phyloP scores from a whole-genome alignment of 2,113 vertebrate species.

The Sula dactylatra region DNA sequence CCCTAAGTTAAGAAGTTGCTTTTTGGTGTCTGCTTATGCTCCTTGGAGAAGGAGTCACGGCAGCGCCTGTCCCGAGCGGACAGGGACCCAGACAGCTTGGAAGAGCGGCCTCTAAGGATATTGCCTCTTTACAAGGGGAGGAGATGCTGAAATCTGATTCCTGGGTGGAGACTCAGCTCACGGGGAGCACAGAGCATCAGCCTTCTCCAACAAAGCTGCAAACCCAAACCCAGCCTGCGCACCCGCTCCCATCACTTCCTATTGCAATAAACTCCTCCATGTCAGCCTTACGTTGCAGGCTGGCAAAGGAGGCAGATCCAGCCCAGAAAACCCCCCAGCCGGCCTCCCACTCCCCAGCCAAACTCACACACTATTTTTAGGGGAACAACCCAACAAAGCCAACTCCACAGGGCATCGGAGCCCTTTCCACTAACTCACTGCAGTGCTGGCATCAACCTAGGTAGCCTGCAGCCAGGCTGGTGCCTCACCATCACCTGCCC shows the following conservation, averaged over 20 bases:
- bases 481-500: not conserved
- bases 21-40: not conserved
- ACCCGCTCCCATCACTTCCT: not conserved
- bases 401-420: not conserved
- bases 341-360: not conserved
- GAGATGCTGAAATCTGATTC: not conserved
- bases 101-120: not conserved
- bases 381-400: not conserved
- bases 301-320: not conserved
- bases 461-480: not conserved
- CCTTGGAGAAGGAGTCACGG: not conserved
- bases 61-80: not conserved
- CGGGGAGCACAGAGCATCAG: fast-evolving
- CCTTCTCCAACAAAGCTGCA: not conserved
- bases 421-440: not conserved
- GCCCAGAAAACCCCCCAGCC: not conserved
- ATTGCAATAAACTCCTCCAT: not conserved
- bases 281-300: not conserved
- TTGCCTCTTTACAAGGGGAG: not conserved
- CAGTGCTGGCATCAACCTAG: not conserved
- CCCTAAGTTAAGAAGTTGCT: not conserved
- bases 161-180: not conserved
- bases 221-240: not conserved
- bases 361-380: not conserved
- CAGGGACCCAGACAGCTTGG: not conserved